Conservation (phyloP, 2,797 vertebrate species). For the Rhynchonycteris naso region DNA sequence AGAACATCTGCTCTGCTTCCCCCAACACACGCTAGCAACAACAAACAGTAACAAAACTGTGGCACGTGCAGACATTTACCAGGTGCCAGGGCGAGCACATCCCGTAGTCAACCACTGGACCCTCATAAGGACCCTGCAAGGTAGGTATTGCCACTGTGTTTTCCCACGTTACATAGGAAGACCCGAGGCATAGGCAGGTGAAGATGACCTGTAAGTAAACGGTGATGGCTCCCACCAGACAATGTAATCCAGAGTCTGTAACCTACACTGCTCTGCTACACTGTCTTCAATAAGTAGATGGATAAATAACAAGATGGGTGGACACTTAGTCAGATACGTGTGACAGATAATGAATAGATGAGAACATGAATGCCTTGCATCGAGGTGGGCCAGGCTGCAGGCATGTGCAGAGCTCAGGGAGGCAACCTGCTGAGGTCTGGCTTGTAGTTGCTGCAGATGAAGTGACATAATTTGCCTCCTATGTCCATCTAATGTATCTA, state of each 20-base stretch:
- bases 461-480: not conserved
- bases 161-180: not conserved
- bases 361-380: not conserved
- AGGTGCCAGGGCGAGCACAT: not conserved
- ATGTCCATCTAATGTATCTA: not conserved
- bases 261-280: too few relatives aligned
- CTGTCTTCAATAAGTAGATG: not conserved
- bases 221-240: not conserved
- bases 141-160: not conserved
- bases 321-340: not conserved
- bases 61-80: fast-evolving
- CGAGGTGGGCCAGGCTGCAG: not conserved
- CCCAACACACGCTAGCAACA: not conserved
- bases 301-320: not conserved
- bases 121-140: not conserved
- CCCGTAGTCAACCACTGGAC: not conserved
- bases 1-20: slow-evolving; percentile 10
- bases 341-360: not conserved
- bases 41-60: not conserved
- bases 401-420: not conserved
- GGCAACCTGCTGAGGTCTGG: not conserved
- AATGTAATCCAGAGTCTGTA: not conserved
- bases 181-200: too few relatives aligned
- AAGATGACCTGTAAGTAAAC: not conserved
- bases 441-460: not conserved